A percentile compares a stretch with the other conserved stretches of the same genome.
These are phyloP conservation scores for Zaprionus lachaisei DNA, from an alignment of 1,140 invertebrate genomes.

Conservation along the genomic window DNA sequence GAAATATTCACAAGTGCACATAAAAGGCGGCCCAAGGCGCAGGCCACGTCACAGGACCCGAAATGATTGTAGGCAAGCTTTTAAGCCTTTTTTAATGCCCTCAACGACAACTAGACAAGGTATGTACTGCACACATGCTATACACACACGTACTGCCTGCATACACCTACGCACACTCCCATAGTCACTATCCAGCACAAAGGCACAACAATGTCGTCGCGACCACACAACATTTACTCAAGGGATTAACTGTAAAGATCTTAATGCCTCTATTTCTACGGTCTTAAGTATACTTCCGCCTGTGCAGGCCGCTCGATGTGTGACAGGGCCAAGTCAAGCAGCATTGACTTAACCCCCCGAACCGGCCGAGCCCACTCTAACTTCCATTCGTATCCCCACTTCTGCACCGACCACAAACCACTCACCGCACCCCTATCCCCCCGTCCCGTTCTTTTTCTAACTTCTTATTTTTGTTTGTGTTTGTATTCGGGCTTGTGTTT, in stretches of 20 bases:
- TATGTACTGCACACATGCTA: slow-evolving; percentile 1
- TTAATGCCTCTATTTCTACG: slow-evolving; percentile 83
- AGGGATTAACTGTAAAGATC: slow-evolving; percentile 83
- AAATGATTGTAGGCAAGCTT: slow-evolving; percentile 59
- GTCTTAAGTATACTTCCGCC: slow-evolving; percentile 81
- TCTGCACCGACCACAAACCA: slow-evolving; percentile 3
- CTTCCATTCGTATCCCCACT: slow-evolving; percentile 41
- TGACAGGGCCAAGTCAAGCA: slow-evolving; percentile 76
- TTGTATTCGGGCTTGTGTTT: slow-evolving; percentile 69
- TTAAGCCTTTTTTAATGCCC: slow-evolving; percentile 74
- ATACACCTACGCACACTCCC: slow-evolving; percentile 13
- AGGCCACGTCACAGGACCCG: slow-evolving; percentile 18
- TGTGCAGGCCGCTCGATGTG: slow-evolving; percentile 51
- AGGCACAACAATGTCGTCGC: slow-evolving; percentile 53
- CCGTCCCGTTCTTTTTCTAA: slow-evolving; percentile 32
- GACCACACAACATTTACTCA: slow-evolving; percentile 79
- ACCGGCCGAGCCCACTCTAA: not conserved
- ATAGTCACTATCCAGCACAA: slow-evolving; percentile 15
- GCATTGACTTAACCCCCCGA: slow-evolving; percentile 35
- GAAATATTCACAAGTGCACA: slow-evolving; percentile 66
- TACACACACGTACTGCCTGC: slow-evolving; percentile 11
- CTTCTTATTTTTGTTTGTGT: slow-evolving; percentile 58
- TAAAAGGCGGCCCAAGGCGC: slow-evolving; percentile 41
- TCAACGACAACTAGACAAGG: slow-evolving; percentile 66
- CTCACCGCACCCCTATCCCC: not conserved